phyloP scores from a whole-genome alignment of 2,113 vertebrate genomes.

The Periophthalmus modestus region DNA sequence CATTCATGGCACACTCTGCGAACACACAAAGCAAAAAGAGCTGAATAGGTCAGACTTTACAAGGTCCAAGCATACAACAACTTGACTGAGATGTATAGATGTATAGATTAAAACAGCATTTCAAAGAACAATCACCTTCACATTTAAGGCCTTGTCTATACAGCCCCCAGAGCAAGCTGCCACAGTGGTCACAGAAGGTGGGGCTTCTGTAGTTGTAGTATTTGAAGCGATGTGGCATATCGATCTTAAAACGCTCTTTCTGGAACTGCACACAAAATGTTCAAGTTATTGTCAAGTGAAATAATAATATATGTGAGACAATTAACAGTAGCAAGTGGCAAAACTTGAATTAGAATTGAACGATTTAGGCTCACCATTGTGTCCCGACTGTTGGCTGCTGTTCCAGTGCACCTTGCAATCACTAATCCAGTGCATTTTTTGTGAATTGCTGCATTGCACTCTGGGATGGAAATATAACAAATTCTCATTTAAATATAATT shows the following conservation, averaged over 20 bases:
- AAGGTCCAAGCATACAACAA: background rate
- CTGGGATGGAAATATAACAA: conserved; percentile 72
- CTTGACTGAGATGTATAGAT: background rate
- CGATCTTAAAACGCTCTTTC: conserved; percentile 98
- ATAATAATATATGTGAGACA: background rate
- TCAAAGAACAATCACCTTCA: conserved; percentile 80
- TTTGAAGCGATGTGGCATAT: conserved; percentile 97
- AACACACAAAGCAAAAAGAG: conserved; percentile 1
- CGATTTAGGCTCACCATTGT: conserved; percentile 83
- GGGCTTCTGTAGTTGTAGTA: conserved; percentile 95
- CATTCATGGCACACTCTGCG: conserved; percentile 93
- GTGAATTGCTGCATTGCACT: conserved; percentile 98
- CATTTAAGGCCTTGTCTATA: conserved; percentile 95
- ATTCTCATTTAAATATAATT: background rate
- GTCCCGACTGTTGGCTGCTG: conserved; percentile 93
- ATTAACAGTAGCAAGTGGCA: background rate
- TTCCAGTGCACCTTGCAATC: conserved; percentile 92
- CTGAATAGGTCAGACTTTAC: background rate
- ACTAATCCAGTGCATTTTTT: conserved; percentile 97
- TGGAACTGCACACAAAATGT: conserved; percentile 83
- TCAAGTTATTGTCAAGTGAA: background rate
- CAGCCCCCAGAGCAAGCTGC: conserved; percentile 96
- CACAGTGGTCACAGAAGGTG: conserved; percentile 98
- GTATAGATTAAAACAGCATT: background rate
- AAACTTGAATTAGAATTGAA: background rate